Evolutionary conservation across 2,113 vertebrate genomes (phyloP), one percentile per base, ranked within the genome.

Genomic region (Pteropus alecto): DNA sequence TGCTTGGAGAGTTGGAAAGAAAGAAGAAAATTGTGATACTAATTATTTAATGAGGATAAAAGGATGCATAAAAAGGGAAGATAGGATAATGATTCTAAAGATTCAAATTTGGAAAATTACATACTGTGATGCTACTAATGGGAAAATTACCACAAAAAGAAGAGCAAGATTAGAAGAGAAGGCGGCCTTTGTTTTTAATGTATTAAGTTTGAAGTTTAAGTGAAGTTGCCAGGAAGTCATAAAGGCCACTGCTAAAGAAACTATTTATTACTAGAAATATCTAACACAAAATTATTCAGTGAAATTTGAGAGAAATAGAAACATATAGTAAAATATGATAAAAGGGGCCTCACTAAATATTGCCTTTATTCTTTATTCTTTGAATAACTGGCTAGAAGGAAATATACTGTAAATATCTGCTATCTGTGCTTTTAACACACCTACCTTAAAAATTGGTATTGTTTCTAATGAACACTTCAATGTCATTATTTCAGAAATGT

Each of bases 401-500:
- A 46, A n/a, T 26, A 51, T 4, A 51, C 51, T 58, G 19, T 91
- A 91, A 88, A 58, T 89, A 85, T 94, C 54, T 60, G 1, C 63
- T 85, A 7, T 67, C 48, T 79, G 22, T 87, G 13, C 46, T 78
- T 82, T 90, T 67, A 94, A 7, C 24, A 38, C 71, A 13, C 24
- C 51, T 97, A 35, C 71, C 86, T 81, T n/a, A 56, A 96, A 95
- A 96, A 78, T 26, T 71, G 46, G 8, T 90, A 30, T 90, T 28
- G 88, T 96, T 96, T 86, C n/a, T 85, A 93, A 68, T 83, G 67
- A 93, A 71, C 24, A 26, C 28, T 73, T 96, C 28, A 94, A 38
- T 83, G 56, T 91, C 81, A 96, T 96, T 68, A 93, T 93, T 94
- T 96, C 48, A 90, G 82, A 93, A 94, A 95, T 89, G 43, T 87